Evolutionary conservation across 2,888 invertebrate genomes (phyloP).

Genomic region (Pecten maximus): DNA sequence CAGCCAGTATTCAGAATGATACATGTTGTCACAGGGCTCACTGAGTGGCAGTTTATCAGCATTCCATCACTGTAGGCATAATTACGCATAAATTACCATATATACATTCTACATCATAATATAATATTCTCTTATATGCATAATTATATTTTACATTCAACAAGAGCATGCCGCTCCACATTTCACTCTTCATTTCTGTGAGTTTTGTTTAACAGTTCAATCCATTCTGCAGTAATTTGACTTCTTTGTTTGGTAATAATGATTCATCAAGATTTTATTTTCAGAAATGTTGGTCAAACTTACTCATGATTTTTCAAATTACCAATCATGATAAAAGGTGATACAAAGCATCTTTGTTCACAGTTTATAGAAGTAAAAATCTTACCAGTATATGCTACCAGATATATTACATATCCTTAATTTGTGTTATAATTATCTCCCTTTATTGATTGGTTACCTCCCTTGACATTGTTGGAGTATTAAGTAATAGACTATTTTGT

Average conservation of each 20-base stretch:
- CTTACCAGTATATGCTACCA: too few species aligned
- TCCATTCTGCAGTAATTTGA: too few species aligned
- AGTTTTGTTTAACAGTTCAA: neutral
- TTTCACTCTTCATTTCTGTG: neutral
- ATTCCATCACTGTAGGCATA: neutral
- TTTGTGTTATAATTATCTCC: neutral
- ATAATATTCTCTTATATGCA: neutral
- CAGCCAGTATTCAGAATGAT: neutral
- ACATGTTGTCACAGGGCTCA: neutral
- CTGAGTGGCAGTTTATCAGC: neutral
- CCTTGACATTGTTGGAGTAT: neutral
- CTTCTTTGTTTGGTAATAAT: too few species aligned
- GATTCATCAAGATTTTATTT: too few species aligned
- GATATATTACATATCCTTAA: too few species aligned
- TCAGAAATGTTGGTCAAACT: neutral
- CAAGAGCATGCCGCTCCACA: neutral
- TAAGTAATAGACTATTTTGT: too few species aligned
- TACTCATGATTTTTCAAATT: neutral
- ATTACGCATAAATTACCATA: constrained; percentile 13
- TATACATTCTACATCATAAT: neutral
- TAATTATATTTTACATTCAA: neutral
- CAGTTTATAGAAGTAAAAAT: too few species aligned
- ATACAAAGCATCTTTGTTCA: too few species aligned
- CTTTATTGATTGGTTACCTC: neutral
- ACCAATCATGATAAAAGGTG: too few species aligned